Evolutionary conservation across 2,113 vertebrate genomes (phyloP), one percentile per base, ranked within the genome.

Genomic region (Zosterops pallidus): DNA sequence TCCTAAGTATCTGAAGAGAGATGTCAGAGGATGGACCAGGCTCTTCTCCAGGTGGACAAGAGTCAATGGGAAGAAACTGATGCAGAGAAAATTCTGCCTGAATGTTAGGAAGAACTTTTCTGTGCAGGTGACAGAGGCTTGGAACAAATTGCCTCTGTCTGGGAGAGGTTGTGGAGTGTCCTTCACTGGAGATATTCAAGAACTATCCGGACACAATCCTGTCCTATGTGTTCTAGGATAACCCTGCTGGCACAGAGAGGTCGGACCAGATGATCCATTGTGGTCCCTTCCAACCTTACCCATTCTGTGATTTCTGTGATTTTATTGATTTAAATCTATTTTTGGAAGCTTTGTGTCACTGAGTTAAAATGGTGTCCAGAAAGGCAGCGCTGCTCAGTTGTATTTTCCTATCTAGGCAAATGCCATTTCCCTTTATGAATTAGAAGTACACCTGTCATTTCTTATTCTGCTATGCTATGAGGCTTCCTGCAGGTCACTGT

Each of bases 61-160:
- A 50, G 24, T 12, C 29, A 29, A 42, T 0, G 0, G 31, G 56
- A 42, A 24, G 16, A 60, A 70, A 70, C 8, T 52, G 31, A 42
- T 42, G 20, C 20, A 31, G 29, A 71, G 25, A 52, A 70, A 52
- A 52, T 52, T 52, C 37, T 42, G 12, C 37, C 24, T 71, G 46
- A 42, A 50, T 70, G 42, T 35, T 37, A 82, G 29, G 24, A 52
- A 42, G 25, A 52, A 35, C 35, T 41, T 50, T 35, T 52, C 46
- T 83, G 67, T 62, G 25, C 25, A 42, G 25, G 37, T 52, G 65
- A 23, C 37, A 60, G 80, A 70, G 37, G 37, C 28, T 20, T 52
- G 37, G 46, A 52, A 35, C 31, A 42, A 59, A 42, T 33, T 49
- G 6, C 19, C 55, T 52, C 37, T 82, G 29, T 59, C 53, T 41